A percentile compares a stretch with the other conserved stretches of the same genome.
phyloP scores from a whole-genome alignment of 2,888 invertebrate genomes.

The Plebejus anna region DNA sequence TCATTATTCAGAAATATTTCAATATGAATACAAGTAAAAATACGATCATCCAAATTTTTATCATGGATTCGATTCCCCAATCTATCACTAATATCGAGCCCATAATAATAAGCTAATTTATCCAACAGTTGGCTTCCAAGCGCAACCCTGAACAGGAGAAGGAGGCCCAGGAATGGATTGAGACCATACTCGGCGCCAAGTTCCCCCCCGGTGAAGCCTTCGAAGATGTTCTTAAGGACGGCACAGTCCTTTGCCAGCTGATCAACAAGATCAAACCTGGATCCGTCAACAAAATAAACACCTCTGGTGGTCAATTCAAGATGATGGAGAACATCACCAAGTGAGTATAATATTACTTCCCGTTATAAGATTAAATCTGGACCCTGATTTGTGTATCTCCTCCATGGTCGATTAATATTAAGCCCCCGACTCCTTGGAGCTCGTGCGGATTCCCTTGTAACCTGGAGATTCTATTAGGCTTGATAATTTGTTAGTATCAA shows the following conservation, averaged over 20 bases:
- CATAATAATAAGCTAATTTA: neutral
- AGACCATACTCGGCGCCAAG: constrained; percentile 90
- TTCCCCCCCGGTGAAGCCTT: constrained; percentile 90
- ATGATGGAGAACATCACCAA: constrained; percentile 99
- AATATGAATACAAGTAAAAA: neutral
- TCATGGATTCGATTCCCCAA: neutral
- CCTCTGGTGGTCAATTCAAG: constrained; percentile 97
- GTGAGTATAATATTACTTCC: constrained; percentile 73
- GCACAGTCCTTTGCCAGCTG: constrained; percentile 94
- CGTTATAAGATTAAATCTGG: neutral
- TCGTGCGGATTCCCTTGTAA: no score
- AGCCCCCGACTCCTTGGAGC: no score
- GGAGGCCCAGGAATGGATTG: constrained; percentile 96
- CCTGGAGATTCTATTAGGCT: no score
- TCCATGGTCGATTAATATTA: no score
- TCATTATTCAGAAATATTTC: neutral
- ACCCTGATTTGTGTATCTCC: neutral
- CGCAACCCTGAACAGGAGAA: constrained; percentile 89
- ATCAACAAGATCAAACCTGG: constrained; percentile 97
- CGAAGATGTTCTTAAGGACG: constrained; percentile 95
- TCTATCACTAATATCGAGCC: no score
- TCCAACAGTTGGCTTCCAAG: constrained; percentile 87
- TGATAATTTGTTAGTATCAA: no score
- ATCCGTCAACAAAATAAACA: constrained; percentile 93
- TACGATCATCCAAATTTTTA: neutral